phyloP scores from a whole-genome alignment of 2,888 invertebrate species.

The Metellina segmentata region DNA sequence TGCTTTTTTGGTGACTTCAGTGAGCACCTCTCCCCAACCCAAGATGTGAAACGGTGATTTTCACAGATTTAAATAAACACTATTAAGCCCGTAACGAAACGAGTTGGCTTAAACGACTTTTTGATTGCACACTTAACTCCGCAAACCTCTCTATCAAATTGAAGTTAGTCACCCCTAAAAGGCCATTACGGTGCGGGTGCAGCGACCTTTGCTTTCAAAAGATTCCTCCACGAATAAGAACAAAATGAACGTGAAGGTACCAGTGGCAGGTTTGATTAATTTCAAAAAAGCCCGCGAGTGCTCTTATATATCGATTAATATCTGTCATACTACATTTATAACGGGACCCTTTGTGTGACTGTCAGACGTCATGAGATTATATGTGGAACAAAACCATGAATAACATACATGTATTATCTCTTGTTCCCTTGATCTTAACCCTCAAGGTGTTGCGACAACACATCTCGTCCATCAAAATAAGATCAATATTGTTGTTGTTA shows the following conservation, averaged over 20 bases:
- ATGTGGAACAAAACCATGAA: no score
- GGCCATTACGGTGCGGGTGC: background rate
- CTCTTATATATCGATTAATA: no score
- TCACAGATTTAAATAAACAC: constrained; percentile 1
- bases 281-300: background rate
- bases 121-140: constrained; percentile 18
- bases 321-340: no score
- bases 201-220: background rate
- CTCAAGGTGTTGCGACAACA: no score
- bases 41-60: background rate
- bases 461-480: no score
- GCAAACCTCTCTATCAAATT: background rate
- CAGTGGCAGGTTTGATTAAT: background rate
- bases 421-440: no score
- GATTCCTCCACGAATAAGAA: no score
- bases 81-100: background rate
- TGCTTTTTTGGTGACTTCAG: background rate
- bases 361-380: no score
- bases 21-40: background rate
- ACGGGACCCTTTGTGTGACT: no score
- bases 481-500: no score
- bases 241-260: no score
- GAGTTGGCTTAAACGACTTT: constrained; percentile 1
- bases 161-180: constrained; percentile 7
- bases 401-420: no score